Evolutionary conservation across 2,888 invertebrate genomes (phyloP).

Genomic region (Melanostoma mellinum): DNA sequence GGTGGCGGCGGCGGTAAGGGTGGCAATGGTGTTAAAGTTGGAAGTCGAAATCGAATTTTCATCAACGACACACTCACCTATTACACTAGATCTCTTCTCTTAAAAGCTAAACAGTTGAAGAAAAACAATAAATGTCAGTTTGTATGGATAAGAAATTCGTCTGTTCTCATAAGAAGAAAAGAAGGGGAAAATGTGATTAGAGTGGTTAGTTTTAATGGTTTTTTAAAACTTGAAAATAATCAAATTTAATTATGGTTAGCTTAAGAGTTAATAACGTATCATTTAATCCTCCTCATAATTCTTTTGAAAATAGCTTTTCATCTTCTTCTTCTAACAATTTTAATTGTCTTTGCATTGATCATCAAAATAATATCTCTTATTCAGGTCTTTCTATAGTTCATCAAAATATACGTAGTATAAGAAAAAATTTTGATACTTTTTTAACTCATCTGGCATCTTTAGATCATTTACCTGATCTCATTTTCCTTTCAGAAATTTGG

Average conservation of each 20-base stretch:
- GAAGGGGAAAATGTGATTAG: slow-evolving; percentile 5
- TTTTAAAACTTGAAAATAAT: slow-evolving; percentile 5
- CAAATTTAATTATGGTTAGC: slow-evolving; percentile 5
- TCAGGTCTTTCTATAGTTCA: slow-evolving; percentile 27
- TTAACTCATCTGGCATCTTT: too few relatives aligned
- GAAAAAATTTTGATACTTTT: slow-evolving; percentile 34
- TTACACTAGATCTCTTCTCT: slow-evolving; percentile 1
- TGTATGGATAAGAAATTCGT: not conserved
- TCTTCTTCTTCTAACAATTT: slow-evolving; percentile 25
- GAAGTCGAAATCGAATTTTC: not conserved
- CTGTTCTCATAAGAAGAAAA: not conserved
- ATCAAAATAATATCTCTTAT: slow-evolving; percentile 5
- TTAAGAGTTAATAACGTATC: not conserved
- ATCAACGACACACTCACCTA: slow-evolving; percentile 2
- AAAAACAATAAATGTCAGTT: not conserved
- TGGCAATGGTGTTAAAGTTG: not conserved
- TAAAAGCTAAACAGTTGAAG: slow-evolving; percentile 1
- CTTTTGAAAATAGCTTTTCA: slow-evolving; percentile 1
- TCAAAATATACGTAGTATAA: slow-evolving; percentile 36
- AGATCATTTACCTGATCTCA: too few relatives aligned
- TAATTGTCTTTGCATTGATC: slow-evolving; percentile 37
- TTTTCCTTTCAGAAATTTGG: slow-evolving; percentile 14
- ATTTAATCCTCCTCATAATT: not conserved
- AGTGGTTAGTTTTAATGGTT: not conserved
- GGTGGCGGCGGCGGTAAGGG: not conserved